Conservation (phyloP, 2,113 vertebrate genomes). For the Thunnus thynnus region DNA sequence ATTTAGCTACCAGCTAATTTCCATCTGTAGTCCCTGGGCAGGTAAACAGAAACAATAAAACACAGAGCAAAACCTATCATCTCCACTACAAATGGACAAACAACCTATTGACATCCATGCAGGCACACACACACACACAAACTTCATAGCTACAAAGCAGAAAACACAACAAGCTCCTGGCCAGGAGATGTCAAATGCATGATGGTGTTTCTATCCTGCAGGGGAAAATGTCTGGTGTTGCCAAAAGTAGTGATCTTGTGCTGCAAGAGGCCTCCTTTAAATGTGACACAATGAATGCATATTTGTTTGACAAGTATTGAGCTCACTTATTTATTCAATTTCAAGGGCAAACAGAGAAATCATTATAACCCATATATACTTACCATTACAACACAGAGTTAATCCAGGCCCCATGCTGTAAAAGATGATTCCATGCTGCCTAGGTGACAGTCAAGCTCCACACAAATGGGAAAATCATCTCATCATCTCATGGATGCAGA, state of each 20-base stretch:
- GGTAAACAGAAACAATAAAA: no score
- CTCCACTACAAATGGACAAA: no score
- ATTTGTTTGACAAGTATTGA: not conserved
- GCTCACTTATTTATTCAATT: no score
- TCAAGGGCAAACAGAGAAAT: no score
- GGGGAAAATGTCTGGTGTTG: not conserved
- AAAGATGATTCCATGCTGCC: not conserved
- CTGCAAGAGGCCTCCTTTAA: not conserved
- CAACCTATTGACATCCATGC: no score
- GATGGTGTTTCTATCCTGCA: not conserved
- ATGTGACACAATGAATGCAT: not conserved
- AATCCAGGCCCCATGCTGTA: not conserved
- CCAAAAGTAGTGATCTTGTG: not conserved
- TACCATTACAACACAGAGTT: not conserved
- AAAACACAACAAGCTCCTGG: not conserved
- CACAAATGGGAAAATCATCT: slow-evolving; percentile 5
- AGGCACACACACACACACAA: no score
- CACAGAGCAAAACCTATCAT: no score
- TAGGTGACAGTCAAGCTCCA: not conserved
- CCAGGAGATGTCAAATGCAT: slow-evolving; percentile 7
- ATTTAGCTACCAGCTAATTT: no score
- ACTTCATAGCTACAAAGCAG: no score
- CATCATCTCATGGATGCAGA: not conserved
- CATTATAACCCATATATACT: not conserved
- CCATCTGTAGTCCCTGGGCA: no score